Evolutionary conservation across 2,888 invertebrate genomes (phyloP), one percentile per base, ranked within the genome.

Genomic region (Dynastes grantii): DNA sequence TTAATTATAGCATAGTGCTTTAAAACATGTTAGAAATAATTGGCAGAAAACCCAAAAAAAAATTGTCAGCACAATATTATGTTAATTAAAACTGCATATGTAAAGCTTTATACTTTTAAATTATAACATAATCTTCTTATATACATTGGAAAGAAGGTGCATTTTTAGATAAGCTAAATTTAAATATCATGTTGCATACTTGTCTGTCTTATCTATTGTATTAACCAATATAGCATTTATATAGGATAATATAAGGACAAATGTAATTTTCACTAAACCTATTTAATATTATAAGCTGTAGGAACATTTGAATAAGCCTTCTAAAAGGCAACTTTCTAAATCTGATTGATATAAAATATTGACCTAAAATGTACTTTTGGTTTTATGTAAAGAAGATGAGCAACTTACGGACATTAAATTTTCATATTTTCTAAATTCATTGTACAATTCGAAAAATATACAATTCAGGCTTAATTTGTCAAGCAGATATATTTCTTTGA

Each of bases 121-220:
- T 9, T 45, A 45, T 8, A 11, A 45, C 1, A 8, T 37, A 16
- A 16, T 16, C 2, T 45, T 45, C 40, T 45, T 45, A 45, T 75
- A 32, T 64, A 75, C n/a, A 61, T 61, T 40, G 61, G 13, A 40
- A 37, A 75, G 32, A 71, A 29, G 3, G 32, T 64, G 22, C 27
- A 58, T 63, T 75, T 75, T 27, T 29, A 75, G 63, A 70, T 70
- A 53, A 53, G 53, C 32, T 53, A 13, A 53, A 29, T 27, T 53
- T n/a, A 51, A 70, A 70, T 64, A 64, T 64, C n/a, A 64, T 70
- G 32, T 32, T 53, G 32, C 4, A 16, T 53, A 53, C 53, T 13
- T 32, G 11, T 51, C 2, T 53, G 9, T 70, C 51, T 70, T 70
- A 70, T 70, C 53, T 70, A 16, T 53, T 70, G 53, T 16, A 55